These are phyloP conservation scores for Halictus rubicundus DNA, from an alignment of 1,140 invertebrate species.

Conservation along the genomic window DNA sequence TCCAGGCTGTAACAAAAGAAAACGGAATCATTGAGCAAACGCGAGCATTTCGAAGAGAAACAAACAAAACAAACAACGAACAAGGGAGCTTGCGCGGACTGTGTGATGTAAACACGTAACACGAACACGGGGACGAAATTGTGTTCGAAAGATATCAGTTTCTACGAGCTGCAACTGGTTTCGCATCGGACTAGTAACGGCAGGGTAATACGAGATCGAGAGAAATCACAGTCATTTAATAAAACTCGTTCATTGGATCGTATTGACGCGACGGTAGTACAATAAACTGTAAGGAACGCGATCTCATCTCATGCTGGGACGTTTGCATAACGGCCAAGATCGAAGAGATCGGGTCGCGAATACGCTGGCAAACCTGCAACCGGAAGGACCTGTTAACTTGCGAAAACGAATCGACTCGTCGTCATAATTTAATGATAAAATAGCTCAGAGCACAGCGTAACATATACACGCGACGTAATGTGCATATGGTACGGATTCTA, in stretches of 20 bases:
- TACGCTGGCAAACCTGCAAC: no score
- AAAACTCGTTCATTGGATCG: background rate
- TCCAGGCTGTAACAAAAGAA: slow-evolving; percentile 86
- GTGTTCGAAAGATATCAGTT: slow-evolving; percentile 51
- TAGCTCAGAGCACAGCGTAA: no score
- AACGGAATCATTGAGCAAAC: slow-evolving; percentile 26
- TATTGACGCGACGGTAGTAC: background rate
- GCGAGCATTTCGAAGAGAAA: background rate
- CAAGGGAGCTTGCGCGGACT: background rate
- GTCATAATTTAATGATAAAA: no score
- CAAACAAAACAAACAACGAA: background rate
- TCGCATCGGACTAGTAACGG: slow-evolving; percentile 25
- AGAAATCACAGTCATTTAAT: slow-evolving; percentile 22
- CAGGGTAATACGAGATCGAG: slow-evolving; percentile 33
- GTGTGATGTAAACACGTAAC: slow-evolving; percentile 3
- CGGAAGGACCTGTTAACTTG: no score
- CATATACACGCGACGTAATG: no score
- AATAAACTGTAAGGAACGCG: no score
- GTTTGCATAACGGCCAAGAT: no score
- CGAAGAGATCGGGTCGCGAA: no score
- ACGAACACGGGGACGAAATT: slow-evolving; percentile 12
- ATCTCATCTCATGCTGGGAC: background rate
- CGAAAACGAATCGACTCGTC: no score
- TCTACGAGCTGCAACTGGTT: slow-evolving; percentile 54
- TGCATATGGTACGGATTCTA: no score